phyloP scores from a whole-genome alignment of 2,888 invertebrate genomes.

The Aproaerema taeniolella region DNA sequence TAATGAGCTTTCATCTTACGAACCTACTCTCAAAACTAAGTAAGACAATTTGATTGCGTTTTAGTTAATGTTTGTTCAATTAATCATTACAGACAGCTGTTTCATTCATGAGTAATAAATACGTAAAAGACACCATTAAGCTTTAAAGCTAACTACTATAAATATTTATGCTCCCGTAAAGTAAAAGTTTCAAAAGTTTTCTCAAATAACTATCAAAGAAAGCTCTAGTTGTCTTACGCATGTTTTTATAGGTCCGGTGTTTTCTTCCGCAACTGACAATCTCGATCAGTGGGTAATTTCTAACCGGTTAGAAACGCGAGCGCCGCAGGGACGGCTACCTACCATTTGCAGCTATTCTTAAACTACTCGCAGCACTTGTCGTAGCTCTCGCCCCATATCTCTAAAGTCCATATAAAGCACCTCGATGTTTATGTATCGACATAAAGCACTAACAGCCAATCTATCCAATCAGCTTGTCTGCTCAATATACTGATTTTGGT shows the following conservation, averaged over 20 bases:
- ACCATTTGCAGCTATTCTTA: constrained; percentile 43
- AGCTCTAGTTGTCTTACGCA: constrained; percentile 46
- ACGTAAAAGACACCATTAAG: no score
- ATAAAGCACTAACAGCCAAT: constrained; percentile 13
- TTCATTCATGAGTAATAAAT: no score
- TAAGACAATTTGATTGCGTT: no score
- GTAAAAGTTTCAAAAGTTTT: constrained; percentile 15
- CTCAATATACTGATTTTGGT: no score
- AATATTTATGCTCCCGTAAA: no score
- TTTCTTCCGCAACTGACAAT: constrained; percentile 71
- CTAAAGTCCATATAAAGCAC: constrained; percentile 24
- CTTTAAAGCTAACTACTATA: no score
- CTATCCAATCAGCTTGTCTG: no score
- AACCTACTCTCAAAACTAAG: no score
- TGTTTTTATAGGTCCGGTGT: constrained; percentile 61
- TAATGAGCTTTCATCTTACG: constrained; percentile 2
- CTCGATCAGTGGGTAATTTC: constrained; percentile 75
- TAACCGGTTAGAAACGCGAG: constrained; percentile 74
- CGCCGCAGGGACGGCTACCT: constrained; percentile 23
- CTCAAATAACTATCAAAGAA: constrained; percentile 40
- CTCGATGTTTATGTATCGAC: constrained; percentile 5
- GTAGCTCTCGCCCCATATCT: constrained; percentile 58
- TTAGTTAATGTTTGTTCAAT: no score
- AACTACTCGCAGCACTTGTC: constrained; percentile 28
- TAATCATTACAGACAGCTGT: no score